Evolutionary conservation across 2,797 vertebrate species (phyloP), one percentile per base, ranked within the genome.

Genomic region (Propithecus perrieri): DNA sequence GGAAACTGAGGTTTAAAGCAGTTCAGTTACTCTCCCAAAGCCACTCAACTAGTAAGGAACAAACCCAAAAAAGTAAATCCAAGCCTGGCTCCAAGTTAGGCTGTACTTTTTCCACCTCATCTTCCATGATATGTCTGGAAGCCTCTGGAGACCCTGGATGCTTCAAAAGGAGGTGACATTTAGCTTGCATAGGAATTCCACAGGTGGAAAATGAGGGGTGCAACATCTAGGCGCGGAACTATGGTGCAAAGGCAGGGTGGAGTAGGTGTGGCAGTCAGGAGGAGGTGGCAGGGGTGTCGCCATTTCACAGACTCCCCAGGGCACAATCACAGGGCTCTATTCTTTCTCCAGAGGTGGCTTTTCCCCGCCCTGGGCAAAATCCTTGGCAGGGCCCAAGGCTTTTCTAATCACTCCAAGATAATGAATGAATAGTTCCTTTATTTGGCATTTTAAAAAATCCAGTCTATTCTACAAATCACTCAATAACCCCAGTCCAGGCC

Each of bases 361-460:
- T 63, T 78, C 67, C 76, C 85, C 79, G 28, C 72, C 22, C 79
- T 53, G 18, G 5, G 22, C 79, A 79, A 83, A 94, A 94, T 86
- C 33, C 57, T 89, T 57, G 69, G 75, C 57, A 79, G 63, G 57
- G 43, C 53, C 53, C 10, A 2, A 24, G 55, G 50, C 78, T 92
- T 97, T 87, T 93, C 79, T 91, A 85, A 59, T 93, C 50, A 35
- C 65, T 84, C 48, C 5, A 11, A 97, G 90, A 96, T 93, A 97
- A 92, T 17, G n/a, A 89, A 78, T 71, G 63, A 96, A 97, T 94
- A 46, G 30, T 41, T 55, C 65, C 65, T 96, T 97, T 97, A 84
- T 95, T 85, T 71, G 85, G n/a, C 57, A 69, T 94, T 85, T 35
- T 50, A 50, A 63, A 71, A 86, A 86, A 76, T 65, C 67, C 24